A percentile compares a stretch with the other conserved stretches of the same genome.
phyloP scores from a whole-genome alignment of 2,113 vertebrate species.

The Nerophis ophidion region DNA sequence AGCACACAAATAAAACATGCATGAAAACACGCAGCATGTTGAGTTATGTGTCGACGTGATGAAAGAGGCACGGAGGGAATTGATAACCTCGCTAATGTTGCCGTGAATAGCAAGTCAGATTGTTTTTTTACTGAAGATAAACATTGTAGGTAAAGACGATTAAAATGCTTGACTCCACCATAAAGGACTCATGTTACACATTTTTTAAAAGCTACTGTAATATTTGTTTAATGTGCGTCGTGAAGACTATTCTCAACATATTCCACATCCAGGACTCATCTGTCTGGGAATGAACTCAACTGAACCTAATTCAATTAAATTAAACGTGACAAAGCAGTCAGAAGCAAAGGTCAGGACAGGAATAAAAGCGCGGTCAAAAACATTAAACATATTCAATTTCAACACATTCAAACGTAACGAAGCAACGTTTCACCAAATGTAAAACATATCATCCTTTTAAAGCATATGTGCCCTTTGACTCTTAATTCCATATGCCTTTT shows the following conservation, averaged over 20 bases:
- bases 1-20: constrained; percentile 6
- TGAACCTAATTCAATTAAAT: not conserved
- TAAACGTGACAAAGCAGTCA: constrained; percentile 5
- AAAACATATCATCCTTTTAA: not conserved
- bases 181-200: too few species aligned
- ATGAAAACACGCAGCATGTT: constrained; percentile 11
- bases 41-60: constrained; percentile 5
- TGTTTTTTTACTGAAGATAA: constrained; percentile 2
- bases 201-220: too few species aligned
- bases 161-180: constrained; percentile 1
- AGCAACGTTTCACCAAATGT: constrained; percentile 16
- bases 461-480: not conserved
- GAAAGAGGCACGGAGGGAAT: not conserved
- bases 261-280: not conserved
- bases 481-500: not conserved
- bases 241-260: too few species aligned
- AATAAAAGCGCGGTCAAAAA: constrained; percentile 31
- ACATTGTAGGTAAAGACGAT: not conserved
- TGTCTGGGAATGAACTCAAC: too few species aligned
- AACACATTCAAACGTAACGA: constrained; percentile 12
- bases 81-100: constrained; percentile 24
- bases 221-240: too few species aligned
- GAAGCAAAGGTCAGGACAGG: constrained; percentile 27
- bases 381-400: constrained; percentile 18
- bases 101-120: constrained; percentile 19